Evolutionary conservation across 2,797 vertebrate species (phyloP), one percentile per base, ranked within the genome.

Genomic region (Thalassophryne amazonica): DNA sequence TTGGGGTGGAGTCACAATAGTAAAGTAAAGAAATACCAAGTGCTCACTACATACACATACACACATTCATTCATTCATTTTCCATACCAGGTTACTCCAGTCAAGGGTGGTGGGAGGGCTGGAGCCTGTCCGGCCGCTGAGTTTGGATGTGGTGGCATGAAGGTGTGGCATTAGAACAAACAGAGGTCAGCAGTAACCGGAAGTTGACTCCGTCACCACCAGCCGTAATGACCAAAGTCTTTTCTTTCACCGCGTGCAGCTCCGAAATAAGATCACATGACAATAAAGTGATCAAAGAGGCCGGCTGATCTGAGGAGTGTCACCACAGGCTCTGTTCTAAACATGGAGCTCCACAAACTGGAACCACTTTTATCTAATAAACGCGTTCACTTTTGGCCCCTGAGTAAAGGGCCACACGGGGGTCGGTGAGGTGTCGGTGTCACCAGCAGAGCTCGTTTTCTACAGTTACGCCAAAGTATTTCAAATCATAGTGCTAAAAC

Each of bases 181-280:
- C 31, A 14, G 7, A 47, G 69, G 80, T 78, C 71, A 58, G 23
- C 76, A 71, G 72, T 79, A 60, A 59, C 41, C 46, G 63, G 59
- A 77, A 67, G 61, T 25, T 0, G 9, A 72, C 54, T 50, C 32
- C 24, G 47, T 13, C 47, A 10, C 20, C 47, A 10, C 20, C 25
- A 7, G 57, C 59, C 32, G 65, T 66, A 70, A 67, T 69, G 64
- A 80, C 45, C 28, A 7, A 15, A 3, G 13, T 47, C 25, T 21
- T 28, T 37, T 60, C 55, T 22, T 5, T 47, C 52, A 55, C 42
- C 8, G 52, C 6, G 17, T 9, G 49, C 45, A 16, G 64, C 86
- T 91, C 91, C 91, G 86, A 91, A 88, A 85, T 75, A 18, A 79
- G 84, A 88, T 89, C 78, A 43, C 31, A 56, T 72, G 85, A 62